Percentiles rank a stretch among this genome's conserved stretches.
phyloP scores from a whole-genome alignment of 2,797 vertebrate genomes.

The Acanthiza pusilla region DNA sequence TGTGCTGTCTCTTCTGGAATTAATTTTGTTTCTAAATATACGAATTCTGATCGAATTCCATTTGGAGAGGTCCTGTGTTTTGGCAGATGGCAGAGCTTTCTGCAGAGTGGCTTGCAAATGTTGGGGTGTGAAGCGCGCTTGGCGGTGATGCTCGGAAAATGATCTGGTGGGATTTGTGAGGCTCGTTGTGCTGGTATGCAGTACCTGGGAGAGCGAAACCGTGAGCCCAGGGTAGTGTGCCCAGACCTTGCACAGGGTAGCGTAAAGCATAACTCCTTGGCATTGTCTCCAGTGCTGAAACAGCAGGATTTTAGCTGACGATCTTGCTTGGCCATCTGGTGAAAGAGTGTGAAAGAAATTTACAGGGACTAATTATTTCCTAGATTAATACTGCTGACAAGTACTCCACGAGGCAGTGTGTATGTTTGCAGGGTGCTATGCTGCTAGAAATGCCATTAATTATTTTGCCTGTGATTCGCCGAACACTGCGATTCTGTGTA shows the following conservation, averaged over 20 bases:
- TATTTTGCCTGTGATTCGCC: not conserved
- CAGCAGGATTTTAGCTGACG: conserved; percentile 71
- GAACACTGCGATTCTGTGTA: not conserved
- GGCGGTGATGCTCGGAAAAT: not conserved
- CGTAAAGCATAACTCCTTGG: conserved; percentile 25
- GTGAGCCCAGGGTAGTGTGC: not conserved
- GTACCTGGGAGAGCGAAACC: not conserved
- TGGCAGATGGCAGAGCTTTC: conserved; percentile 45
- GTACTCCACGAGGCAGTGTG: conserved; percentile 12
- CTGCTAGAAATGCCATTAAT: conserved; percentile 47
- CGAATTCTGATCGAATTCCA: not conserved
- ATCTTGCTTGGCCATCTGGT: conserved; percentile 66
- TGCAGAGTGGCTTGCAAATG: not conserved
- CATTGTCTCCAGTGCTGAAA: conserved; percentile 59
- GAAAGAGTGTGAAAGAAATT: conserved; percentile 60
- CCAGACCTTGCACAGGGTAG: conserved; percentile 1
- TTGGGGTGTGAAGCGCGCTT: not conserved
- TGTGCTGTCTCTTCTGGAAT: not conserved
- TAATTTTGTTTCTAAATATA: conserved; percentile 25
- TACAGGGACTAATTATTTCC: conserved; percentile 60
- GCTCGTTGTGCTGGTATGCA: not conserved
- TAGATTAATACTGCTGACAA: conserved; percentile 69
- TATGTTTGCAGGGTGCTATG: conserved; percentile 5
- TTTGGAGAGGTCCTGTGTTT: not conserved
- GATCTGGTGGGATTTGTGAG: not conserved